Conservation (phyloP, 1,140 invertebrate species). For the Drosophila persimilis region DNA sequence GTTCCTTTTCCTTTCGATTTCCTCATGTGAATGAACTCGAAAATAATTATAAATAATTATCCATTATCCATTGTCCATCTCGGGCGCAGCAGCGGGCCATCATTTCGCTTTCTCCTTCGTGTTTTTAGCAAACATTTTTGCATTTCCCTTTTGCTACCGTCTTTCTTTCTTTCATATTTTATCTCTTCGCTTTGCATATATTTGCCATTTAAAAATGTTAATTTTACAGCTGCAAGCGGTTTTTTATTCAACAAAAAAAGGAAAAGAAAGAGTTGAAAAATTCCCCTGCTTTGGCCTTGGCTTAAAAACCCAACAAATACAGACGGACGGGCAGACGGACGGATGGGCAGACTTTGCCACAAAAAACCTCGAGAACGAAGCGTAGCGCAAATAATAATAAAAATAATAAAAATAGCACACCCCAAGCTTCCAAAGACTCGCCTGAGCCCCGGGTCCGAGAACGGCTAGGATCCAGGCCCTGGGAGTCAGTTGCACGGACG, state of each 20-base stretch:
- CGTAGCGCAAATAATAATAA: constrained; percentile 13
- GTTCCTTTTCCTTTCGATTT: constrained; percentile 30
- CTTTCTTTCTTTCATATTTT: neutral
- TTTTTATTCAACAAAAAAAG: constrained; percentile 6
- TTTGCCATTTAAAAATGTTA: constrained; percentile 37
- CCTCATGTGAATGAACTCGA: constrained; percentile 37
- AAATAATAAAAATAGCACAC: neutral
- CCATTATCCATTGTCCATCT: constrained; percentile 20
- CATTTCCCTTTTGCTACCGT: constrained; percentile 4
- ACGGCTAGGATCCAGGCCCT: too few relatives aligned
- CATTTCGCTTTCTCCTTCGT: constrained; percentile 36
- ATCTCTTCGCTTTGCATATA: constrained; percentile 9
- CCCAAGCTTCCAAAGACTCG: too few relatives aligned
- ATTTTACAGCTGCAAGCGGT: constrained; percentile 24
- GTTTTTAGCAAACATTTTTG: constrained; percentile 23
- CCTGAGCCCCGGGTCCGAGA: too few relatives aligned
- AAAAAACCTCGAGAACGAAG: constrained; percentile 17
- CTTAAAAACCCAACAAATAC: constrained; percentile 35
- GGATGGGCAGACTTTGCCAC: neutral
- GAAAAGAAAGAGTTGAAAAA: constrained; percentile 31
- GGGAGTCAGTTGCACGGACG: too few relatives aligned
- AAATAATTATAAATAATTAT: constrained; percentile 8
- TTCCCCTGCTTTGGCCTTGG: constrained; percentile 43
- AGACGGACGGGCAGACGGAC: constrained; percentile 5
- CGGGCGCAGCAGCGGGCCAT: neutral